Evolutionary conservation across 2,113 vertebrate genomes (phyloP), one percentile per base, ranked within the genome.

Genomic region (Phrynocephalus versicolor): DNA sequence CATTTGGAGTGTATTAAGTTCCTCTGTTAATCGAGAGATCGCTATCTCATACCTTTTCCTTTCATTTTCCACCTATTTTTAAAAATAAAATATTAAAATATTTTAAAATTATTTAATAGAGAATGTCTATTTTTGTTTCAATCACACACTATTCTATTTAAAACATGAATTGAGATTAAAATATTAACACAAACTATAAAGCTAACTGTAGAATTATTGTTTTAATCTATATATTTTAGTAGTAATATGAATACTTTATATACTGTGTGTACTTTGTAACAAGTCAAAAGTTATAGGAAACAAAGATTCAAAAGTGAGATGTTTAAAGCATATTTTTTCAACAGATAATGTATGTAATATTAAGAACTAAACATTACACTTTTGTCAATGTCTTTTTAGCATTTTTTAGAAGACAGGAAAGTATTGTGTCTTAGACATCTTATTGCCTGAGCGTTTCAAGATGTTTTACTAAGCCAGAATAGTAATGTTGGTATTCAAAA

Each of bases 1-100:
- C 97, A 98, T 93, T 85, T 98, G 97, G 89, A 99, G 93, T 60
- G 96, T 96, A 58, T 97, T 96, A 81, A 99, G 91, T 92, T 99
- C 97, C 92, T 98, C 98, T 8, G 95, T 94, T 90, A 99, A 94
- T n/a, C 85, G 96, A 79, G 96, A 95, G 90, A 99, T 96, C 91
- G 98, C 97, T 83, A 95, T 6, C 1, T 97, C 97, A 82, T 89
- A 98, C 79, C 98, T 97, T 89, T 97, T 98, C 88, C 96, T 98
- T 72, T 96, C 96, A 57, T 92, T 95, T 67, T 96, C 96, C 65
- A 99, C 96, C 99, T 99, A 93, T 79, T 76, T 78, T 37, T 3
- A 8, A 75, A 88, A 92, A 78, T 0, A 33, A 87, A 78, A 5
- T 64, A 85, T 27, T n/a, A n/a, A n/a, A n/a, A n/a, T n/a, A n/a